Percentiles rank a stretch among this genome's conserved stretches.
Evolutionary conservation across 2,888 invertebrate genomes (phyloP).

Genomic region (Cantharis rustica): DNA sequence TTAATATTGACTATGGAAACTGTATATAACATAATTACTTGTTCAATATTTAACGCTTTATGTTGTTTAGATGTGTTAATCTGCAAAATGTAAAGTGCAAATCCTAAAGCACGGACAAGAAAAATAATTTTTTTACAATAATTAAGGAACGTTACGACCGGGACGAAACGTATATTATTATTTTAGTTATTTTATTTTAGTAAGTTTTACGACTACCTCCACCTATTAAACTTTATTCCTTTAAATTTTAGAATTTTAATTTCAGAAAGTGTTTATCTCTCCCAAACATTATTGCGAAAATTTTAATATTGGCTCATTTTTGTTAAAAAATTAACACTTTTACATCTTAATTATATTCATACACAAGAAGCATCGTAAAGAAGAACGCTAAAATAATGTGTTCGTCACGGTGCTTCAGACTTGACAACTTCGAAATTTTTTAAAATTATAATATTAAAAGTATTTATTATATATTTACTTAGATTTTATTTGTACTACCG

Average conservation of each 20-base stretch:
- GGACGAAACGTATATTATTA: too few species aligned
- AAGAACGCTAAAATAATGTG: not conserved
- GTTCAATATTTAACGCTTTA: not conserved
- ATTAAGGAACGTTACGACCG: not conserved
- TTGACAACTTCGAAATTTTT: not conserved
- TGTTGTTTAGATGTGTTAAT: not conserved
- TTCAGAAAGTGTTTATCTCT: not conserved
- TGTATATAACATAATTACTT: not conserved
- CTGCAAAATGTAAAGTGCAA: not conserved
- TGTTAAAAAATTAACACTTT: not conserved
- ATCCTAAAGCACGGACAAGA: not conserved
- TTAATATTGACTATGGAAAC: not conserved
- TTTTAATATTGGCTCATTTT: not conserved
- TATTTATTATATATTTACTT: too few species aligned
- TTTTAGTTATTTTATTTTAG: too few species aligned
- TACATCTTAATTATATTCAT: not conserved
- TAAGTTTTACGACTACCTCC: not conserved
- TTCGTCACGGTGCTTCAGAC: not conserved
- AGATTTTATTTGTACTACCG: too few species aligned
- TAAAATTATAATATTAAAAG: too few species aligned
- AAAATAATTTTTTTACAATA: not conserved
- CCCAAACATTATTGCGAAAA: not conserved
- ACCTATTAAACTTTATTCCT: not conserved
- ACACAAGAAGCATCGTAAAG: not conserved
- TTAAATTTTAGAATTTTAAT: not conserved